Conservation (phyloP, 1,140 invertebrate genomes). For the Drosophila busckii region DNA sequence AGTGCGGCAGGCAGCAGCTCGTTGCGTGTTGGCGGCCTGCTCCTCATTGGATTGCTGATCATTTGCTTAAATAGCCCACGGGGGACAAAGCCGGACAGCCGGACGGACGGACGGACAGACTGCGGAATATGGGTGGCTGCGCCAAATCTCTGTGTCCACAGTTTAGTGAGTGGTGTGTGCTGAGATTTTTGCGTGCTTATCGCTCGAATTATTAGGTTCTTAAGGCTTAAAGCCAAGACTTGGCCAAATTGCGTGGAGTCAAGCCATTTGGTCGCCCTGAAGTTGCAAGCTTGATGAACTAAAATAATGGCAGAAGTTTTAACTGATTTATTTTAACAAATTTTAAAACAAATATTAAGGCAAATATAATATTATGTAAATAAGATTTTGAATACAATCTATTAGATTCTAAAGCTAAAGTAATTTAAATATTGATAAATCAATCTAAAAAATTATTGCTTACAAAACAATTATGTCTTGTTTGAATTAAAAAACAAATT, state of each 20-base stretch:
- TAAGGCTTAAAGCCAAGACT: conserved; percentile 29
- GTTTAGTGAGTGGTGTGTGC: conserved; percentile 22
- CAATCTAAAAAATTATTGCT: too few relatives aligned
- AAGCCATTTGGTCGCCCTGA: too few relatives aligned
- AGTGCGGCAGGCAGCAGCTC: background rate
- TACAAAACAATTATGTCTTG: too few relatives aligned
- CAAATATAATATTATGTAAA: too few relatives aligned
- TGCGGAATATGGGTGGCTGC: conserved; percentile 74
- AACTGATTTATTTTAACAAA: too few relatives aligned
- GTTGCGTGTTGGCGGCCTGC: conserved; percentile 62
- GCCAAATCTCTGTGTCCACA: conserved; percentile 54
- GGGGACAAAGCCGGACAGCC: conserved; percentile 26
- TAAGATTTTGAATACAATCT: too few relatives aligned
- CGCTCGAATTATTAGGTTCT: conserved; percentile 51
- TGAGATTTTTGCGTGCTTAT: conserved; percentile 69
- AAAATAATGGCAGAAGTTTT: too few relatives aligned
- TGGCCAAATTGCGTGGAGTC: background rate
- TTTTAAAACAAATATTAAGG: too few relatives aligned
- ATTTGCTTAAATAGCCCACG: conserved; percentile 76
- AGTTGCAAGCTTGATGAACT: background rate
- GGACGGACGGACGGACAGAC: conserved; percentile 7
- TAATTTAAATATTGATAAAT: too few relatives aligned
- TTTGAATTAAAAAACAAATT: too few relatives aligned
- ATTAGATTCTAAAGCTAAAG: too few relatives aligned
- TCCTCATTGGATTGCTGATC: conserved; percentile 53